Base-by-base conservation (phyloP, 2,888 invertebrate species). In the Epinotia bilunana region DNA sequence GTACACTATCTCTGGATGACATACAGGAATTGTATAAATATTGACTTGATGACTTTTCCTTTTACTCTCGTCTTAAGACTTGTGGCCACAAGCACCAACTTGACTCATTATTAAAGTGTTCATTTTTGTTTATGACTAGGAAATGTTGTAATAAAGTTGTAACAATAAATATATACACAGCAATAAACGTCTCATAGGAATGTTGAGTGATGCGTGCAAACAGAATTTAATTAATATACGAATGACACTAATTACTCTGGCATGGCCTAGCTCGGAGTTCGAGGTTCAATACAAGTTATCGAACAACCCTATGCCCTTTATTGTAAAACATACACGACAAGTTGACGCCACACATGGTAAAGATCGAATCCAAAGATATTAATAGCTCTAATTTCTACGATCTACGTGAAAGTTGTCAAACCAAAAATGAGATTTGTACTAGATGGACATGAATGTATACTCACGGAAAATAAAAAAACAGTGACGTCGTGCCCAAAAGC, bases 381-480 rank as follows among this genome's bases (percentile, higher is more conserved):
- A 88, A 89, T 92, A 91, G 91, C 86, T 89, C 86, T 84, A 88
- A 88, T 87, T 76, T 87, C 87, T 87, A 88, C 83, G 87, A 90
- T 89, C 87, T 86, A 84, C 87, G 92, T 91, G 93, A 93, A 94
- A 93, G 93, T 93, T 92, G 92, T 90, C 91, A 92, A 90, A 90
- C 85, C 86, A 86, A 91, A 90, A 89, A 87, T 88, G 80, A 84
- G 90, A 89, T 88, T 88, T 88, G 86, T 85, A 88, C 83, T 82
- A 83, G 83, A 86, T 88, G 85, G 86, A 88, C 86, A 87, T 88
- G 86, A 86, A 84, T 89, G 86, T 90, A 90, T 94, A 98, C 99
- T 98, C 95, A 99, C 99, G 99, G 98, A 95, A 97, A 99, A 94
- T 97, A 98, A 95, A 99, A 99, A 96, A 99, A 99, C 87, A 98